These are phyloP conservation scores for Phyllostomus hastatus DNA, from an alignment of 2,113 vertebrate genomes.

Conservation along the genomic window DNA sequence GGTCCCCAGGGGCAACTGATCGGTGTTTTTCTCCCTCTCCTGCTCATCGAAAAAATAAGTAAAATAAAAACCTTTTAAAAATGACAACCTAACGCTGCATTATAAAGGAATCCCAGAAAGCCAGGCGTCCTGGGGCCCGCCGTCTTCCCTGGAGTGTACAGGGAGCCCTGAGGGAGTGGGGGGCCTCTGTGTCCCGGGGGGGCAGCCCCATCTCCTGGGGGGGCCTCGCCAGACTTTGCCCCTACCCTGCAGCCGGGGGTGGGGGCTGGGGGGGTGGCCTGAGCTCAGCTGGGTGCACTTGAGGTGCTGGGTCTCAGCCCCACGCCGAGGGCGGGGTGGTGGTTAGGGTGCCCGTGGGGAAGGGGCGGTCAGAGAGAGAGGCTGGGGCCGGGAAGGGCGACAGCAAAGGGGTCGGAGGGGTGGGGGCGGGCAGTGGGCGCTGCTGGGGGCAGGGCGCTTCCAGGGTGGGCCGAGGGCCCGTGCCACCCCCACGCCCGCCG, in stretches of 20 bases:
- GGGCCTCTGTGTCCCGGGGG: not conserved
- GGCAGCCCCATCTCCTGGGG: not conserved
- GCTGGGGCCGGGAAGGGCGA: not conserved
- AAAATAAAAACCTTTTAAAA: not conserved
- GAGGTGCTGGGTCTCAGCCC: fast-evolving
- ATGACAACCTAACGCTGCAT: fast-evolving
- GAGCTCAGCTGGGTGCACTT: not conserved
- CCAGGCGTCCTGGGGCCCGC: fast-evolving
- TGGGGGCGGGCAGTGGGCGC: not conserved
- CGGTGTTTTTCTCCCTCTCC: not conserved
- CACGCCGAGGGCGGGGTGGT: fast-evolving
- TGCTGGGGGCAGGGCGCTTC: not conserved
- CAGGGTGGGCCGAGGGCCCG: not conserved
- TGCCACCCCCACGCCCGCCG: fast-evolving
- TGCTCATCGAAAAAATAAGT: not conserved
- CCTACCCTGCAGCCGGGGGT: not conserved
- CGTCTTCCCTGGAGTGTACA: fast-evolving
- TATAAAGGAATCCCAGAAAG: fast-evolving
- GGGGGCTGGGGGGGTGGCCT: too few relatives aligned
- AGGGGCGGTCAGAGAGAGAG: not conserved
- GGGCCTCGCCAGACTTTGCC: not conserved
- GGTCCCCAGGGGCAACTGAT: too few relatives aligned
- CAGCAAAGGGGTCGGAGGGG: not conserved
- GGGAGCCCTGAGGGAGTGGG: not conserved
- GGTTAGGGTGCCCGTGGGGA: not conserved